These are phyloP conservation scores for Perca fluviatilis DNA, from an alignment of 2,113 vertebrate species.

Conservation along the genomic window DNA sequence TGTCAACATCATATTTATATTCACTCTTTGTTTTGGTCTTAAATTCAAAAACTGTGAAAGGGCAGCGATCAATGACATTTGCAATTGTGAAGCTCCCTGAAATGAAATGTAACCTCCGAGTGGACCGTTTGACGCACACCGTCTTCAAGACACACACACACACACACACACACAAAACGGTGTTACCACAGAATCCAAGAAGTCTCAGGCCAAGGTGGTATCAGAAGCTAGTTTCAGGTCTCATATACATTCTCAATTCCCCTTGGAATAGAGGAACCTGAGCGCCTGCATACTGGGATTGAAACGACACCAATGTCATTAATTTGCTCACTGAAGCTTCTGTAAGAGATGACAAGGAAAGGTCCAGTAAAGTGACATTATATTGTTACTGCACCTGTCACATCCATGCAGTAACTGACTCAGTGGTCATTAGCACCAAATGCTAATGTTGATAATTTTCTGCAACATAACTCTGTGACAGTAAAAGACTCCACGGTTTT, in stretches of 20 bases:
- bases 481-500: slow-evolving; percentile 4
- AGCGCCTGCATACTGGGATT: slow-evolving; percentile 54
- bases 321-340: neutral
- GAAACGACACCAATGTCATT: slow-evolving; percentile 41
- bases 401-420: slow-evolving; percentile 24
- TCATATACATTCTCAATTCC: slow-evolving; percentile 83
- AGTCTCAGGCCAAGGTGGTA: slow-evolving; percentile 63
- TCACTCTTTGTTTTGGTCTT: neutral
- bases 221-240: slow-evolving; percentile 83
- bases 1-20: neutral
- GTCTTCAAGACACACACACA: slow-evolving; percentile 3
- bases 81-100: slow-evolving; percentile 10
- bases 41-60: neutral
- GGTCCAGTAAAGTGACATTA: neutral
- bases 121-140: neutral
- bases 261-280: slow-evolving; percentile 78
- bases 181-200: slow-evolving; percentile 76
- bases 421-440: slow-evolving; percentile 16
- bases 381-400: slow-evolving; percentile 30
- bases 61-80: neutral
- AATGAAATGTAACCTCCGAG: neutral
- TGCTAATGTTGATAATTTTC: slow-evolving; percentile 23
- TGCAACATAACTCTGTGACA: slow-evolving; percentile 18
- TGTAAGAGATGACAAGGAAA: neutral
- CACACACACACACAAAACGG: slow-evolving; percentile 16